Evolutionary conservation across 2,797 vertebrate genomes (phyloP).

Genomic region (Anniella stebbinsi): DNA sequence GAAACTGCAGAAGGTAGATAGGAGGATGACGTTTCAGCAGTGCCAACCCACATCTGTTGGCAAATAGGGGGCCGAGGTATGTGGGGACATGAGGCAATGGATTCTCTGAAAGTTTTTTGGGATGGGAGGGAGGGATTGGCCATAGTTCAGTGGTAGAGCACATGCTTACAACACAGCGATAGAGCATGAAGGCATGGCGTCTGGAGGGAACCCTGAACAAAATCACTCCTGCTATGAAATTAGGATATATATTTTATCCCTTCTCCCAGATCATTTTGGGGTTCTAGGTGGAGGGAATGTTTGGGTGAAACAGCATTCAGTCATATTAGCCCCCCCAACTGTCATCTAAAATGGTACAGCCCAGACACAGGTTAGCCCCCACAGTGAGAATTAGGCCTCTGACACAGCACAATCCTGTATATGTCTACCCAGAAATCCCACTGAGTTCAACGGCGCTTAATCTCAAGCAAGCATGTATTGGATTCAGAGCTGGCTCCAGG

Average conservation of each 20-base stretch:
- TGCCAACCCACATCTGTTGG: neutral
- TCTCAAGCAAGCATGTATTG: no score
- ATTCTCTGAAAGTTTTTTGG: no score
- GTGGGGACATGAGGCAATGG: neutral
- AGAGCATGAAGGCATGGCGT: no score
- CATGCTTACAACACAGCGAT: no score
- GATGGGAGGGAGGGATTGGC: neutral
- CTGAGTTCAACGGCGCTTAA: no score
- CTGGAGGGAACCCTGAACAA: no score
- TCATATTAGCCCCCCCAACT: neutral
- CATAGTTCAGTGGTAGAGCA: neutral
- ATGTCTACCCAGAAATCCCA: no score
- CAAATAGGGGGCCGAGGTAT: neutral
- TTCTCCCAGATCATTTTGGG: no score
- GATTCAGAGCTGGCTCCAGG: no score
- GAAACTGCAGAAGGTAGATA: neutral
- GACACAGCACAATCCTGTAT: no score
- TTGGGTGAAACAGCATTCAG: neutral
- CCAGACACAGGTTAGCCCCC: neutral
- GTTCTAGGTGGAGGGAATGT: neutral
- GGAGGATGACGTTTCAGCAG: neutral
- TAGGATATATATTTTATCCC: no score
- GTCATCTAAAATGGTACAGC: neutral
- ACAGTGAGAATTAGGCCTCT: neutral
- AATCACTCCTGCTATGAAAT: no score